Evolutionary conservation across 2,797 vertebrate species (phyloP).

Genomic region (Malacoraja senta): DNA sequence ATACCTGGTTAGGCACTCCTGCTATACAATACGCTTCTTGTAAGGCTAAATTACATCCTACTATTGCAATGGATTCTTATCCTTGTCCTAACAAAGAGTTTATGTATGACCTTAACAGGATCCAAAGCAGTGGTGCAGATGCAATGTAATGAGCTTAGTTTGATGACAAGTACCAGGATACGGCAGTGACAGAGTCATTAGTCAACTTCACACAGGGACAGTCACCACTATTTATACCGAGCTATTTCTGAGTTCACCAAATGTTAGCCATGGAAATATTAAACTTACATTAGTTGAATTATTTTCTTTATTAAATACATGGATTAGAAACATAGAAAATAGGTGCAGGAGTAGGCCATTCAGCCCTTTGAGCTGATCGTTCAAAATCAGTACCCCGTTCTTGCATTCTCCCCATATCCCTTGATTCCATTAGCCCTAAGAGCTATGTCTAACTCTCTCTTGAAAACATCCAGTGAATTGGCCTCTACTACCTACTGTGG

Average conservation of each 20-base stretch:
- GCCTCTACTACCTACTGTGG: too few species aligned
- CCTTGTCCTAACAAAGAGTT: conserved; percentile 29
- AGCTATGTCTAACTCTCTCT: too few species aligned
- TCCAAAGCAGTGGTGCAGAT: background rate
- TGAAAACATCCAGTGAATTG: too few species aligned
- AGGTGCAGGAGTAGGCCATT: too few species aligned
- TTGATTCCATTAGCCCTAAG: too few species aligned
- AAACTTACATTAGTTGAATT: background rate
- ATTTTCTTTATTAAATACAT: background rate
- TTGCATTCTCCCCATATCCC: too few species aligned
- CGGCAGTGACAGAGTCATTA: conserved; percentile 38
- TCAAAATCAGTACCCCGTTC: too few species aligned
- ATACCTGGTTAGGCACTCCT: too few species aligned
- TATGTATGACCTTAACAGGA: conserved; percentile 31
- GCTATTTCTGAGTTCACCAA: conserved; percentile 38
- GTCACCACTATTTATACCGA: conserved; percentile 29
- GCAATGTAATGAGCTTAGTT: conserved; percentile 35
- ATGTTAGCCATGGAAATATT: background rate
- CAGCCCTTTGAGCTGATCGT: too few species aligned
- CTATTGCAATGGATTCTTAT: conserved; percentile 32
- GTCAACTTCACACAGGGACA: conserved; percentile 38
- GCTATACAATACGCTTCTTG: background rate
- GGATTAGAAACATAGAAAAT: background rate
- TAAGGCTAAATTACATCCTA: background rate
- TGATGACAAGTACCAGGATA: conserved; percentile 40